phyloP scores from a whole-genome alignment of 2,888 invertebrate species.

The Agrochola lychnidis region DNA sequence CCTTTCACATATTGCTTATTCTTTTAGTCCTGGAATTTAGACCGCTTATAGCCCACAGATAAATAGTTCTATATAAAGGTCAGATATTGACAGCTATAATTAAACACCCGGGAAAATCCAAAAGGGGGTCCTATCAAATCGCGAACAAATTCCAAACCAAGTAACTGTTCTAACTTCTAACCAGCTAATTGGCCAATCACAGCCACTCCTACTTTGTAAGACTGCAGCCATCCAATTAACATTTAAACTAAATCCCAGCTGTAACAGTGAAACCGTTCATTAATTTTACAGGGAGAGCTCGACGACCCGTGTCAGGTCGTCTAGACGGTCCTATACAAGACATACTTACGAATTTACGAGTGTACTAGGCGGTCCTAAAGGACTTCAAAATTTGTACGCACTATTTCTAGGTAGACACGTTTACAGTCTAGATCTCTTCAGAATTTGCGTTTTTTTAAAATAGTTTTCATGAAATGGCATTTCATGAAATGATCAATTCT shows the following conservation, averaged over 20 bases:
- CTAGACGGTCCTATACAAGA: constrained; percentile 65
- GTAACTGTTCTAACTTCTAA: not conserved
- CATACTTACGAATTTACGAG: constrained; percentile 25
- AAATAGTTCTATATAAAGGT: too few species aligned
- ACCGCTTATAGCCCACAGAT: too few species aligned
- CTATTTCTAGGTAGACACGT: not conserved
- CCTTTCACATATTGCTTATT: too few species aligned
- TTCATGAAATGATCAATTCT: too few species aligned
- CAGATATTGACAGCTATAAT: too few species aligned
- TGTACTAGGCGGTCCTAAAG: constrained; percentile 16
- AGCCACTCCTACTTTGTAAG: not conserved
- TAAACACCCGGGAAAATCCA: not conserved
- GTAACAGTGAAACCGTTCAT: constrained; percentile 52
- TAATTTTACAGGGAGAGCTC: constrained; percentile 59
- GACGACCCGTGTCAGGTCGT: constrained; percentile 69
- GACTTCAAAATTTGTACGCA: constrained; percentile 22
- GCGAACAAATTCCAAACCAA: not conserved
- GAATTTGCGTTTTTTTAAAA: too few species aligned
- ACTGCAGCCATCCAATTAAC: constrained; percentile 4
- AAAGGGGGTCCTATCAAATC: not conserved
- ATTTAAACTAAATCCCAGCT: constrained; percentile 40
- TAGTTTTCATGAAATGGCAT: too few species aligned
- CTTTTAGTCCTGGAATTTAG: not conserved
- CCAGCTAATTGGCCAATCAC: constrained; percentile 5
- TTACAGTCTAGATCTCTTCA: not conserved